Evolutionary conservation across 2,888 invertebrate species (phyloP), one percentile per base, ranked within the genome.

Genomic region (Leucoma salicis): DNA sequence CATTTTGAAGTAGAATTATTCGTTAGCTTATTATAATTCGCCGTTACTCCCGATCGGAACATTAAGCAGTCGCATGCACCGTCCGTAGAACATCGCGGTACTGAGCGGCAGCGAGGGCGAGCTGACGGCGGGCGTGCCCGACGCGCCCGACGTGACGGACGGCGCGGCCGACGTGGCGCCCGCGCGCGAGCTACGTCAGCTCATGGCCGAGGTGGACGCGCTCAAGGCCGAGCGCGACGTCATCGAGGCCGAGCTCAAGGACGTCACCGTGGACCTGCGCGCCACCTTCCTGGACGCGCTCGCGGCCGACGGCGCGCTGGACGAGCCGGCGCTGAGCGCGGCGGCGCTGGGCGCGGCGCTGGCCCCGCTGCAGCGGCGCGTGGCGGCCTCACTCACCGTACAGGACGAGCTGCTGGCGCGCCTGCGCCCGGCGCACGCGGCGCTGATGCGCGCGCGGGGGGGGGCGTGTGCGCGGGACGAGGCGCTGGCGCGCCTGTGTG

Each of bases 181-280:
- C 53, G 94, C 94, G 2, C 78, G 86, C 35, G 90, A 92, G 47
- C 91, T 99, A 49, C 92, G 94, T 50, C 83, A 85, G 35, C 91
- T 98, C 42, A 96, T 98, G 96, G 93, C 48, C 8, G 65, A 94
- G 91, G 96, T 97, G 40, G 97, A 97, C 70, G 92, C 93, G 25
- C 90, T 97, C 33, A 97, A 97, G 88, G 94, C 94, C 2, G 97
- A 97, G 84, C 92, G 99, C 32, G 98, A 98, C 68, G 57, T 63
- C 42, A 63, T 84, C 41, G 98, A 99, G 88, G 92, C 92, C 2
- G 96, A 96, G 80, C 89, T 99, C 21, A 77, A 78, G 70, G 78
- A 71, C 60, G 68, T 72, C 35, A 93, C 93, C 3, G 92, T 93
- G 50, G 96, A 99, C 76, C 95, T 70, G 54, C 62, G 63, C 42